Evolutionary conservation across 2,888 invertebrate genomes (phyloP).

Genomic region (Drosophila nigritarsus): DNA sequence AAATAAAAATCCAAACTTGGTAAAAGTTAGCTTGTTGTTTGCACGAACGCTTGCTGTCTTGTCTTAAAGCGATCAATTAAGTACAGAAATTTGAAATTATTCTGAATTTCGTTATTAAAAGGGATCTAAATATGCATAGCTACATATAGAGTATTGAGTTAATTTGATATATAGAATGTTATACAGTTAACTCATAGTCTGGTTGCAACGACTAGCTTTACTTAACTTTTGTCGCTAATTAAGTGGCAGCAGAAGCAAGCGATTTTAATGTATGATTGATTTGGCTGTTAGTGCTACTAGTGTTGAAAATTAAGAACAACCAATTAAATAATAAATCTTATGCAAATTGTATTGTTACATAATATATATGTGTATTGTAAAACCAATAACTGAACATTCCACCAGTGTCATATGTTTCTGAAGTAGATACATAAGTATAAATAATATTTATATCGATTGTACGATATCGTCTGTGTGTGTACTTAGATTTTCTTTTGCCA

Average conservation of each 20-base stretch:
- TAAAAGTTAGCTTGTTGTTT: constrained; percentile 19
- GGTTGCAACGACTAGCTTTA: constrained; percentile 21
- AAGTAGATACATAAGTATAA: constrained; percentile 35
- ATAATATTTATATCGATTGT: constrained; percentile 31
- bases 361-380: constrained; percentile 29
- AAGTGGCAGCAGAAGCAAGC: neutral
- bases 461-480: constrained; percentile 32
- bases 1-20: neutral
- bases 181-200: constrained; percentile 17
- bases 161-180: constrained; percentile 29
- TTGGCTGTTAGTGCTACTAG: constrained; percentile 43
- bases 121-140: constrained; percentile 15
- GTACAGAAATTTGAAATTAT: neutral
- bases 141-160: constrained; percentile 12
- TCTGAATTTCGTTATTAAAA: constrained; percentile 30
- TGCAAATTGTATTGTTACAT: constrained; percentile 36
- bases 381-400: constrained; percentile 24
- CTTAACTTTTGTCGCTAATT: constrained; percentile 19
- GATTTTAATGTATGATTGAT: constrained; percentile 18
- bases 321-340: constrained; percentile 16
- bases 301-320: constrained; percentile 21
- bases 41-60: neutral
- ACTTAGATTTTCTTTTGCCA: constrained; percentile 34
- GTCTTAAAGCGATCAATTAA: constrained; percentile 1
- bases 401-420: constrained; percentile 33